These are phyloP conservation scores for Dufourea novaeangliae DNA, from an alignment of 1,140 invertebrate species.

Conservation along the genomic window DNA sequence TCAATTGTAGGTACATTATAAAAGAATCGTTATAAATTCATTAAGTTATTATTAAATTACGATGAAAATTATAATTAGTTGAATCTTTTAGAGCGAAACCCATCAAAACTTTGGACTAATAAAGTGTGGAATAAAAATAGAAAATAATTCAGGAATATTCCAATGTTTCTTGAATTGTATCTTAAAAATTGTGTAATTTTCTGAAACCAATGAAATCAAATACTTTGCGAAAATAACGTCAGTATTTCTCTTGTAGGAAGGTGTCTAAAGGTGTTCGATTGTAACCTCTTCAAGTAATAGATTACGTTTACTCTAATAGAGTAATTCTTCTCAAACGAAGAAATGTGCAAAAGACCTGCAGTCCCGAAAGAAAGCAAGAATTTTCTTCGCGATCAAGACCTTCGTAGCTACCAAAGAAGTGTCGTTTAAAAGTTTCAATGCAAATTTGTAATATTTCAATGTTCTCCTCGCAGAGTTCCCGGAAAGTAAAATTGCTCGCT, in stretches of 20 bases:
- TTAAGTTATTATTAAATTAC: no score
- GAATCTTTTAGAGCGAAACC: no score
- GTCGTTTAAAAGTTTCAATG: constrained; percentile 13
- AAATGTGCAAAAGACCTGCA: constrained; percentile 12
- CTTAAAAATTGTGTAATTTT: no score
- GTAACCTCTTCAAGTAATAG: not conserved
- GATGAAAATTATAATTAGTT: no score
- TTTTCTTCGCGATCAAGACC: not conserved
- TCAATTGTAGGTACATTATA: no score
- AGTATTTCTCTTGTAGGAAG: constrained; percentile 5
- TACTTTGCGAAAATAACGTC: not conserved
- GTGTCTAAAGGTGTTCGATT: constrained; percentile 34
- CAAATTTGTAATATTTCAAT: constrained; percentile 16
- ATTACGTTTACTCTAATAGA: constrained; percentile 43
- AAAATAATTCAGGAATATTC: no score
- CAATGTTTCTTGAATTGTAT: no score
- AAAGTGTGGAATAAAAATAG: no score
- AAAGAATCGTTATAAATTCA: no score
- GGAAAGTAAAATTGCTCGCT: not conserved
- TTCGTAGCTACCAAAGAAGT: not conserved
- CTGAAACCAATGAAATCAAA: not conserved
- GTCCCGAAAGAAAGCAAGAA: constrained; percentile 5
- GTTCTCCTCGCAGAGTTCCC: not conserved
- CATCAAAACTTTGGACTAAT: no score
- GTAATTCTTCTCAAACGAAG: not conserved